Evolutionary conservation across 2,797 vertebrate genomes (phyloP).

Genomic region (Anguilla pacifica): DNA sequence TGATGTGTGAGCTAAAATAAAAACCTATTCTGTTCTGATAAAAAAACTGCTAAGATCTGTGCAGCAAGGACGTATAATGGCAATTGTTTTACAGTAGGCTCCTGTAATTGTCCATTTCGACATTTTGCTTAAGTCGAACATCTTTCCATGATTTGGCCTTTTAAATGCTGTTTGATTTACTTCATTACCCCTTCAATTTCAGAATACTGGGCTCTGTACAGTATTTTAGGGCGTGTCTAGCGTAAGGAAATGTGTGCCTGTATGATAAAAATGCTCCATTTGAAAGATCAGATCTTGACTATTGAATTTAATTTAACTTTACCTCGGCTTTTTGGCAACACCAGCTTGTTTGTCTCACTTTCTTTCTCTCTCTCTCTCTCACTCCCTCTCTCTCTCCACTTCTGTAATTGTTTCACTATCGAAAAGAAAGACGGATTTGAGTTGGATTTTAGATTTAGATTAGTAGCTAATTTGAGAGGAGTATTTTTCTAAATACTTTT

Average conservation of each 20-base stretch:
- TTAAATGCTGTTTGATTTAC: neutral
- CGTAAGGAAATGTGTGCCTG: slow-evolving; percentile 10
- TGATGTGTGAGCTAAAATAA: neutral
- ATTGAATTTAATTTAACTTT: slow-evolving; percentile 12
- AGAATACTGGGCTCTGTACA: neutral
- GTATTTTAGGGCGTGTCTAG: neutral
- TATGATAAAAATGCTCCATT: slow-evolving; percentile 17
- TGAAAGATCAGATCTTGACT: slow-evolving; percentile 21
- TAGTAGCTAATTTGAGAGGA: neutral
- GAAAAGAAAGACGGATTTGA: neutral
- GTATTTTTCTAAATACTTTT: neutral
- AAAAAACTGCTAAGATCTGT: neutral
- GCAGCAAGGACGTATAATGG: neutral
- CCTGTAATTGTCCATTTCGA: neutral
- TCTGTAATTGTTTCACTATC: neutral
- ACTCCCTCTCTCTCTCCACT: neutral
- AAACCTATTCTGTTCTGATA: neutral
- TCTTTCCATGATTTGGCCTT: neutral
- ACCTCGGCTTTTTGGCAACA: neutral
- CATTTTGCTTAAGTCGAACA: neutral
- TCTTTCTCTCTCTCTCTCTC: neutral
- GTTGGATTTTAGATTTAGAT: neutral
- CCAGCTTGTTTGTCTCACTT: neutral
- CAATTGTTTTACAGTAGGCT: neutral
- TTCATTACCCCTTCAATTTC: neutral